Evolutionary conservation across 2,113 vertebrate genomes (phyloP).

Genomic region (Pampusana beccarii): DNA sequence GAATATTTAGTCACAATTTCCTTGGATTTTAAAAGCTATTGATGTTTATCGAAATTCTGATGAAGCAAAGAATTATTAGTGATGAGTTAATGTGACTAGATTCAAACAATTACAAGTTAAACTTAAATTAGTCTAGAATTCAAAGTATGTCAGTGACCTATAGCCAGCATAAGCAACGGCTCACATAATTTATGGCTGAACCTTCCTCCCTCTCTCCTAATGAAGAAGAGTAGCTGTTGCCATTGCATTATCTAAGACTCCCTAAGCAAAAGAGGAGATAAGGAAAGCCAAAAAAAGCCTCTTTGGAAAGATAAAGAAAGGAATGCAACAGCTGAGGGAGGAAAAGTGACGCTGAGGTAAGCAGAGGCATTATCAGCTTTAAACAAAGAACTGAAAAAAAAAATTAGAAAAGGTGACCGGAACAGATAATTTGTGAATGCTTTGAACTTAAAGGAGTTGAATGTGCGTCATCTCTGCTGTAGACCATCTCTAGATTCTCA

Average conservation of each 20-base stretch:
- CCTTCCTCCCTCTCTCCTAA: not conserved
- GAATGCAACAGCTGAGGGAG: conserved; percentile 28
- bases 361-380: conserved; percentile 14
- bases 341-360: conserved; percentile 37
- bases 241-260: not conserved
- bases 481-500: conserved; percentile 24
- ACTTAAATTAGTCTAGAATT: not conserved
- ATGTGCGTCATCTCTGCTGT: conserved; percentile 50
- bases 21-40: not conserved
- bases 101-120: not conserved
- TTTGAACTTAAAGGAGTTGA: conserved; percentile 58
- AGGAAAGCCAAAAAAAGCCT: not conserved
- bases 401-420: conserved; percentile 22
- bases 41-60: not conserved
- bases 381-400: conserved; percentile 8
- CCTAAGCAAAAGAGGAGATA: conserved; percentile 45
- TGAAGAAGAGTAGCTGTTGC: conserved; percentile 1
- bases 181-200: not conserved
- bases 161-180: not conserved
- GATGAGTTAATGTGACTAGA: not conserved
- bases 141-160: not conserved
- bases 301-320: conserved; percentile 45
- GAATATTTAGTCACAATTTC: not conserved
- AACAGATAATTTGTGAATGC: conserved; percentile 26
- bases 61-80: not conserved